phyloP scores from a whole-genome alignment of 1,140 invertebrate species.

The Chelonus insularis region DNA sequence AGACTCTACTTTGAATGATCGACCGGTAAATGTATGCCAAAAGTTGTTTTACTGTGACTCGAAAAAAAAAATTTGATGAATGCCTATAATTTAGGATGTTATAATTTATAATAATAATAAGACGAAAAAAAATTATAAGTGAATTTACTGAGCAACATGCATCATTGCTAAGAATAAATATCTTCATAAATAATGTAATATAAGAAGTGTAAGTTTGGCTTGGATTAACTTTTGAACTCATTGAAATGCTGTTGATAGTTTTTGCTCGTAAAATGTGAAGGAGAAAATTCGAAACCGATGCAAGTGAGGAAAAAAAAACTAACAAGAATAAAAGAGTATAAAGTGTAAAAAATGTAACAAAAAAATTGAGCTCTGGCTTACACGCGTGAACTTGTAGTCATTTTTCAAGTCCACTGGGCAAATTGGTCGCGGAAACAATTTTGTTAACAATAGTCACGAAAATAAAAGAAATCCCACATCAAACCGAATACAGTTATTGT shows the following conservation, averaged over 20 bases:
- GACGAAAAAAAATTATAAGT: no score
- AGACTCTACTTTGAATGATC: slow-evolving; percentile 4
- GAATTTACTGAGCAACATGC: no score
- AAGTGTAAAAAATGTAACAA: neutral
- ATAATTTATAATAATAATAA: no score
- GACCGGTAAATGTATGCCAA: slow-evolving; percentile 12
- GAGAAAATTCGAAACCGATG: slow-evolving; percentile 16
- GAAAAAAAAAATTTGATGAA: neutral
- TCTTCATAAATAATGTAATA: neutral
- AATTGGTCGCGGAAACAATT: slow-evolving; percentile 44
- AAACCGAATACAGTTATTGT: no score
- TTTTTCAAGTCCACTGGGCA: slow-evolving; percentile 39
- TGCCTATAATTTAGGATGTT: no score
- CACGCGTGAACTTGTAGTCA: slow-evolving; percentile 21
- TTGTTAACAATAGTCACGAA: slow-evolving; percentile 1
- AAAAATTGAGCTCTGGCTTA: neutral
- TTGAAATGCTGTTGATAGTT: slow-evolving; percentile 2
- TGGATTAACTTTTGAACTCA: neutral
- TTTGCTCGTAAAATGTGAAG: slow-evolving; percentile 41
- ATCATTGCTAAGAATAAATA: no score
- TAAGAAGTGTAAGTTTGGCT: neutral
- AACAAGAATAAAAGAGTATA: neutral
- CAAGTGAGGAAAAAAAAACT: slow-evolving; percentile 11
- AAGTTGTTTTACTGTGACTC: slow-evolving; percentile 5
- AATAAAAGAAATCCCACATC: neutral